These are phyloP conservation scores for Synergus umbraculus DNA, from an alignment of 2,888 invertebrate genomes.

Conservation along the genomic window DNA sequence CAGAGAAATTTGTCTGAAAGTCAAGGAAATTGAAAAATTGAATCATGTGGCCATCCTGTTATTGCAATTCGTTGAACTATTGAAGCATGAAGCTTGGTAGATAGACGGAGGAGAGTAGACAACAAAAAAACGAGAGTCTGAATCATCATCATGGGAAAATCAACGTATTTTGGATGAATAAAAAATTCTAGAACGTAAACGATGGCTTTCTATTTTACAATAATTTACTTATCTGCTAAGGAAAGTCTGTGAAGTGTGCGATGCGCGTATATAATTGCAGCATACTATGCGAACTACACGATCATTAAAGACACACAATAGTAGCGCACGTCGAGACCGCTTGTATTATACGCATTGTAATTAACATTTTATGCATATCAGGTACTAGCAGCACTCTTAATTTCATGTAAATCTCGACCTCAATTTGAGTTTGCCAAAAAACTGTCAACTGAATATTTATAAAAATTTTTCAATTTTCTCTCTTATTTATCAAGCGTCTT, in stretches of 20 bases:
- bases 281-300: neutral
- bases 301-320: neutral
- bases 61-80: no score
- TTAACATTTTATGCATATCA: slow-evolving; percentile 2
- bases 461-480: neutral
- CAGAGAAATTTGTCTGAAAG: no score
- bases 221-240: slow-evolving; percentile 4
- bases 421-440: neutral
- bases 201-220: slow-evolving; percentile 10
- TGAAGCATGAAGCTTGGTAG: no score
- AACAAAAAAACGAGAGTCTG: no score
- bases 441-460: neutral
- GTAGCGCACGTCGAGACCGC: neutral
- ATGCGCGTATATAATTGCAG: slow-evolving; percentile 1
- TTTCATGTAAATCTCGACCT: neutral
- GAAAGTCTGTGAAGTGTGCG: slow-evolving; percentile 13
- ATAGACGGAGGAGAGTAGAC: no score
- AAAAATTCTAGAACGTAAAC: neutral
- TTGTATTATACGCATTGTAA: slow-evolving; percentile 1
- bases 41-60: no score
- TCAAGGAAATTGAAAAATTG: no score
- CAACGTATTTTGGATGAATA: neutral
- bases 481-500: neutral
- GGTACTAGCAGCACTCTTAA: neutral
- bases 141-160: neutral